Conservation (phyloP, 2,113 vertebrate genomes). For the Sapajus apella region DNA sequence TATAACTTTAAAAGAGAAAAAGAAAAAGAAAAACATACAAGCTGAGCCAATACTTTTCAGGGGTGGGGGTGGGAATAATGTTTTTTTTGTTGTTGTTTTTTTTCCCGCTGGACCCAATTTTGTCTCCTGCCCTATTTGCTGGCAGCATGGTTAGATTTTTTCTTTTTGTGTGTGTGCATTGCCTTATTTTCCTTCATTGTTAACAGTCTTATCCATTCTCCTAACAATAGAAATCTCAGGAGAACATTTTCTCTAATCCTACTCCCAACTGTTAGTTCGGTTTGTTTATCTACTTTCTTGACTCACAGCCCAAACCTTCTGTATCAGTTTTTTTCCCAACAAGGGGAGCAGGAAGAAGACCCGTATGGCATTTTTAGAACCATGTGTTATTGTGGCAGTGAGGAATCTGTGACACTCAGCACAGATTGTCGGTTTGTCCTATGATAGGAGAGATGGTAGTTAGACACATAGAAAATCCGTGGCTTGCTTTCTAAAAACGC, state of each 20-base stretch:
- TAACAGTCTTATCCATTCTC: slow-evolving; percentile 62
- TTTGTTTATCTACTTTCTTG: slow-evolving; percentile 85
- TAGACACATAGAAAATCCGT: slow-evolving; percentile 40
- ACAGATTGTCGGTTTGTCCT: slow-evolving; percentile 80
- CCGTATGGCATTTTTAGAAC: slow-evolving; percentile 81
- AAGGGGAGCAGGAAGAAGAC: slow-evolving; percentile 78
- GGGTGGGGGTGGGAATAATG: not conserved
- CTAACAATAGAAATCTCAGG: slow-evolving; percentile 61
- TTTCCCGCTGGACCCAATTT: not conserved
- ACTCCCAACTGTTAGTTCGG: slow-evolving; percentile 76
- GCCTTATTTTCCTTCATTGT: slow-evolving; percentile 59
- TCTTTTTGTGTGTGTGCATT: not conserved
- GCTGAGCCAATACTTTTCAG: not conserved
- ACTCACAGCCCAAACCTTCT: slow-evolving; percentile 82
- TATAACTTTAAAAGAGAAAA: not conserved
- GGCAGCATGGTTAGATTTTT: slow-evolving; percentile 30
- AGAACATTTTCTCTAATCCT: slow-evolving; percentile 76
- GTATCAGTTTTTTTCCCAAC: slow-evolving; percentile 77
- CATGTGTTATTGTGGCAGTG: slow-evolving; percentile 82
- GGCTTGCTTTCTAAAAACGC: not conserved
- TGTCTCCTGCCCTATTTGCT: slow-evolving; percentile 37
- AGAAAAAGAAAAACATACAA: not conserved
- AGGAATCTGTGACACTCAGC: slow-evolving; percentile 70
- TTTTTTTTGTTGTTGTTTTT: not conserved
- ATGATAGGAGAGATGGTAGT: slow-evolving; percentile 40